Conservation (phyloP, 2,113 vertebrate genomes). For the Scortum barcoo region DNA sequence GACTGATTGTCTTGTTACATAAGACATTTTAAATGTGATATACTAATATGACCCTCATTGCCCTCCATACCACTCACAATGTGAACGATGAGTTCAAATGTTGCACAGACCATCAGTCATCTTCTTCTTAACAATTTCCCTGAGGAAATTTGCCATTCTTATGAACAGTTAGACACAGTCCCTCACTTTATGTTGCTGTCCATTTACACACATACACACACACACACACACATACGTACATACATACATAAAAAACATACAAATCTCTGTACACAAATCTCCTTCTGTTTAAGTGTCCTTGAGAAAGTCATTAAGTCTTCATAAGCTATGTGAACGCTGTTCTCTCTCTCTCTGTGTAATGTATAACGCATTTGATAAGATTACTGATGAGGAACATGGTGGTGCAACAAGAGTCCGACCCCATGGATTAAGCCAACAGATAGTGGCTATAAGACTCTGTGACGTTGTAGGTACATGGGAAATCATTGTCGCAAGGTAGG, state of each 20-base stretch:
- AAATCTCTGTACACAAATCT: constrained; percentile 13
- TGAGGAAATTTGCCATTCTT: background rate
- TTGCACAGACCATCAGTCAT: background rate
- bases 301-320: constrained; percentile 13
- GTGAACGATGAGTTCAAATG: background rate
- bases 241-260: too few relatives aligned
- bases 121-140: background rate
- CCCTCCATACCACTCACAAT: background rate
- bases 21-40: background rate
- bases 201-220: background rate
- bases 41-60: too few relatives aligned
- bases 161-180: background rate
- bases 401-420: background rate
- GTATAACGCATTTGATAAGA: background rate
- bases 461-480: background rate
- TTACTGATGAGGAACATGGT: background rate
- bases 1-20: background rate
- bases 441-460: background rate
- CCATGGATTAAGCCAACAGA: background rate
- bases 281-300: constrained; percentile 26
- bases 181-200: background rate
- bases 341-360: background rate
- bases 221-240: too few relatives aligned
- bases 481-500: background rate
- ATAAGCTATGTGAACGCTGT: background rate